These are phyloP conservation scores for Caenorhabditis zanzibari DNA, from an alignment of 2,888 invertebrate species.

Conservation along the genomic window DNA sequence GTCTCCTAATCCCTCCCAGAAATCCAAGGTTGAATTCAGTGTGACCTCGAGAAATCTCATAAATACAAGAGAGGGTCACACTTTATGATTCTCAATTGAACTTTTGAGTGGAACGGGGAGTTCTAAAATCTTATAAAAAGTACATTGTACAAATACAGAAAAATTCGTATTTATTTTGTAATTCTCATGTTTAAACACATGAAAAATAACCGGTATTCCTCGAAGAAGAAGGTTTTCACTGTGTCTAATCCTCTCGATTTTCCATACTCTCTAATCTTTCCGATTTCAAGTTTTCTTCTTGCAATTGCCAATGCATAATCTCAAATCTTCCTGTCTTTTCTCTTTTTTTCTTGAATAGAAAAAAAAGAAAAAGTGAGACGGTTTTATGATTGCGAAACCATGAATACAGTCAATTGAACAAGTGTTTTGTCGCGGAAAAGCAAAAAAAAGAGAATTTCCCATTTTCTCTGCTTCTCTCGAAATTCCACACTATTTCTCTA, in stretches of 20 bases:
- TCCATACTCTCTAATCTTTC: constrained; percentile 5
- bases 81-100: not conserved
- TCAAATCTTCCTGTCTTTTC: constrained; percentile 21
- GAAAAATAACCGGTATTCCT: constrained; percentile 34
- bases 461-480: not conserved
- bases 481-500: not conserved
- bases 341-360: not conserved
- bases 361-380: constrained; percentile 9
- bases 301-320: constrained; percentile 20
- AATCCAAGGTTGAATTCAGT: constrained; percentile 6
- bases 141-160: constrained; percentile 1
- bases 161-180: not conserved
- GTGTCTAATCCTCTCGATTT: constrained; percentile 23
- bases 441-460: no score
- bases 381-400: constrained; percentile 2
- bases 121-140: not conserved
- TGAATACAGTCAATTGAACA: constrained; percentile 6
- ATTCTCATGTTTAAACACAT: constrained; percentile 12
- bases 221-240: not conserved
- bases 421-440: no score
- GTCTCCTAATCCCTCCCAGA: constrained; percentile 3
- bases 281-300: constrained; percentile 15
- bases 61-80: not conserved
- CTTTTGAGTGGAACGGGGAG: no score
- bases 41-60: constrained; percentile 7